Evolutionary conservation across 2,113 vertebrate species (phyloP).

Genomic region (Sphyrna mokarran): DNA sequence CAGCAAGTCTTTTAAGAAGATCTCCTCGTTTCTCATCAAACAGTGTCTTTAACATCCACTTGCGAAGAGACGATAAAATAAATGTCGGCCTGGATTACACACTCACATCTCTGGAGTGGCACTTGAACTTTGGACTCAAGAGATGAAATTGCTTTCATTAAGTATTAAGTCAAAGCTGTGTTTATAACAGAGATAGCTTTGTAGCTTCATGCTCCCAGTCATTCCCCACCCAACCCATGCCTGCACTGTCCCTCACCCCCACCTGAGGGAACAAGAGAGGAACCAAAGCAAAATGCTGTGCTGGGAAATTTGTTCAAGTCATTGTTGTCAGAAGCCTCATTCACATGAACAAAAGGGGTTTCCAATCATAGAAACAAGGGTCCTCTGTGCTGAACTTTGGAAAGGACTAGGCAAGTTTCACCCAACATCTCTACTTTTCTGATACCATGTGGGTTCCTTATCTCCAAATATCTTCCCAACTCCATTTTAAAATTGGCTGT

Average conservation of each 20-base stretch:
- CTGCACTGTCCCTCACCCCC: background rate
- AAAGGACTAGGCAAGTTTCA: background rate
- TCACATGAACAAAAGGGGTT: background rate
- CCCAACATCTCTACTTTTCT: background rate
- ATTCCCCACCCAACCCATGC: too few relatives aligned
- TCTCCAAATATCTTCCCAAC: background rate
- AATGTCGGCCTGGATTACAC: background rate
- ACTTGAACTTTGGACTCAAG: background rate
- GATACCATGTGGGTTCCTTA: background rate
- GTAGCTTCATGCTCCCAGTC: too few relatives aligned
- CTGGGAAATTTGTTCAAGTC: background rate
- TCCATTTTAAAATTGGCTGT: background rate
- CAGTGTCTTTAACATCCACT: background rate
- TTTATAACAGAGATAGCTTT: background rate
- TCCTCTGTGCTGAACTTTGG: too few relatives aligned
- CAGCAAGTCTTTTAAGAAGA: background rate
- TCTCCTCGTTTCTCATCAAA: background rate
- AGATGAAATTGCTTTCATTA: background rate
- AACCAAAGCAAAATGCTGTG: background rate
- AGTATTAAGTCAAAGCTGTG: background rate
- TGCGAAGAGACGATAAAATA: background rate
- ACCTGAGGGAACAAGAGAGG: background rate
- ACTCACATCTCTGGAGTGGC: background rate
- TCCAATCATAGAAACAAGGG: background rate
- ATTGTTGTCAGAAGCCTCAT: background rate